phyloP scores from a whole-genome alignment of 2,888 invertebrate genomes.

The Gastracanthus pulcherrimus region DNA sequence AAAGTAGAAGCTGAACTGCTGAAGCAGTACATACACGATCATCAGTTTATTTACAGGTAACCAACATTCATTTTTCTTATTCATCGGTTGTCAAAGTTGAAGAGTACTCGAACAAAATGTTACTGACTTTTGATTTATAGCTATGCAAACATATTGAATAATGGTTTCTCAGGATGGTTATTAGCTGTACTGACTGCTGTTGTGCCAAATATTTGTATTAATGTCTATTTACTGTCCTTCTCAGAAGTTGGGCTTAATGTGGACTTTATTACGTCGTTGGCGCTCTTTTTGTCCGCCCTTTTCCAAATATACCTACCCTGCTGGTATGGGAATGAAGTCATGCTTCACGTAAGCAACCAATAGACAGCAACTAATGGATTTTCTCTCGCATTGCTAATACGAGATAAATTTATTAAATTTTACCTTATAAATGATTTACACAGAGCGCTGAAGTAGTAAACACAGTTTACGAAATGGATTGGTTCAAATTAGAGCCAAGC shows the following conservation, averaged over 20 bases:
- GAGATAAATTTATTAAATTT: too few relatives aligned
- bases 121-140: conserved; percentile 13
- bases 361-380: background rate
- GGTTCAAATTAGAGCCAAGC: conserved; percentile 9
- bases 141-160: conserved; percentile 12
- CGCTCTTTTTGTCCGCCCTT: conserved; percentile 8
- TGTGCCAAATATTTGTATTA: conserved; percentile 48
- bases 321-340: conserved; percentile 56
- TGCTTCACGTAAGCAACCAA: conserved; percentile 36
- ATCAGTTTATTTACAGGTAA: conserved; percentile 33
- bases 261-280: background rate
- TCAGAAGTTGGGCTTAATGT: conserved; percentile 14
- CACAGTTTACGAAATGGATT: conserved; percentile 48
- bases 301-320: conserved; percentile 55
- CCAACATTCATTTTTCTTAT: background rate
- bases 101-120: background rate
- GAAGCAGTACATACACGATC: conserved; percentile 27
- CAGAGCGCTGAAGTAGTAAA: conserved; percentile 39
- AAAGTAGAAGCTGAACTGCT: background rate
- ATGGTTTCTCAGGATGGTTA: conserved; percentile 6
- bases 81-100: background rate
- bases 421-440: background rate
- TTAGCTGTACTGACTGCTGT: conserved; percentile 8
- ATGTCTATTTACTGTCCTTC: conserved; percentile 35
- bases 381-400: background rate